Base-by-base conservation (phyloP, 2,888 invertebrate species). In the Frankliniella intonsa region DNA sequence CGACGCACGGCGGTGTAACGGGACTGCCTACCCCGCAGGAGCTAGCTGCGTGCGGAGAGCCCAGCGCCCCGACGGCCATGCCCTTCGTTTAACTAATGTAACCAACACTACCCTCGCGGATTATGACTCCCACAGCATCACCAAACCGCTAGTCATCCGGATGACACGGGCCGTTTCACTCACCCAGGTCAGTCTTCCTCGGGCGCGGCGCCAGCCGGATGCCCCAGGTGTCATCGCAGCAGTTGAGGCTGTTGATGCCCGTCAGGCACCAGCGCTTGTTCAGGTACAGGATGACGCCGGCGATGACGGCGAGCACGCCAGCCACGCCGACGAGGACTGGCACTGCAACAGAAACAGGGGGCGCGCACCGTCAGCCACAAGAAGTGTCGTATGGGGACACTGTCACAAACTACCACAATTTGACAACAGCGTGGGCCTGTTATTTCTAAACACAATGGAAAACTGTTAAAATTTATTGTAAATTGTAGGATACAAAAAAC, bases 321-420 rank as follows among this genome's bases (percentile, higher is more conserved):
- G 97, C 93, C 84, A 94, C 95, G 84, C 94, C 94, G 86, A 96
- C 93, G 84, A 94, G 95, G 86, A 95, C 96, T 88, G 97, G 91
- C 87, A 96, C 94, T 87, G 95, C 95, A 25, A 22, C 69, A 76
- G 25, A 76, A 22, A 19, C 65, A 19, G 69, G 9, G 22, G 5
- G n/a, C n/a, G n/a, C 8, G 65, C 2, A 19, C 2, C 17, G n/a
- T n/a, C 65, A 65, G 22, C 55, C 55, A 8, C 12, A 55, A 12
- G 17, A 12, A 9, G 51, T 11, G 51, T 9, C 51, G 10, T 9
- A 12, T 51, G 51, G 9, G 9, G 10, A 12, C 51, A 12, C 51
- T 51, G 51, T 9, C 51, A n/a, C n/a, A n/a, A n/a, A n/a, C n/a
- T n/a, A n/a, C n/a, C n/a, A n/a, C n/a, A n/a, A n/a, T n/a, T n/a